A percentile compares a stretch with the other conserved stretches of the same genome.
phyloP scores from a whole-genome alignment of 2,888 invertebrate species.

The Pristionchus japonicus region DNA sequence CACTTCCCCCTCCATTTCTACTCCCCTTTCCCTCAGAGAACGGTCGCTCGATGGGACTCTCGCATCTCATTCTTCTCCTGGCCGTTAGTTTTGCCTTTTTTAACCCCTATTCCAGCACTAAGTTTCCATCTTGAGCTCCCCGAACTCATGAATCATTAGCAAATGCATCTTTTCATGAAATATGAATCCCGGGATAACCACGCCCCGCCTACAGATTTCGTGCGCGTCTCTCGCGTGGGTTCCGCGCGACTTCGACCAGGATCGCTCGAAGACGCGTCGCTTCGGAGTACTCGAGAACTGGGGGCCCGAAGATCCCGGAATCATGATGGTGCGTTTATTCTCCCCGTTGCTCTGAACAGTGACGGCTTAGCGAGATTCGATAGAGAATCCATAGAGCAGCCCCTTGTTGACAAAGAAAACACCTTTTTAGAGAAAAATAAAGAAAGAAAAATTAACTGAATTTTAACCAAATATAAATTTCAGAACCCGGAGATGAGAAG shows the following conservation, averaged over 20 bases:
- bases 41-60: background rate
- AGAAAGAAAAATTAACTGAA: too few species aligned
- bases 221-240: background rate
- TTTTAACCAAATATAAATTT: too few species aligned
- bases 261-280: background rate
- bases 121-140: too few species aligned
- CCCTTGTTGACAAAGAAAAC: too few species aligned
- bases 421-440: too few species aligned
- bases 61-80: background rate
- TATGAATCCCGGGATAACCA: too few species aligned
- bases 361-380: background rate
- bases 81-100: background rate
- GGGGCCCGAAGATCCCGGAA: background rate
- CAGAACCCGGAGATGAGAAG: constrained; percentile 17
- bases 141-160: too few species aligned
- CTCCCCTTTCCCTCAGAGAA: background rate
- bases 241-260: constrained; percentile 21
- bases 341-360: background rate
- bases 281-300: background rate
- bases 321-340: background rate
- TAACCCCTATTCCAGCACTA: too few species aligned
- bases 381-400: too few species aligned
- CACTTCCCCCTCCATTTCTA: background rate
- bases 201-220: background rate
- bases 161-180: too few species aligned